Evolutionary conservation across 2,113 vertebrate genomes (phyloP), one percentile per base, ranked within the genome.

Genomic region (Struthio camelus): DNA sequence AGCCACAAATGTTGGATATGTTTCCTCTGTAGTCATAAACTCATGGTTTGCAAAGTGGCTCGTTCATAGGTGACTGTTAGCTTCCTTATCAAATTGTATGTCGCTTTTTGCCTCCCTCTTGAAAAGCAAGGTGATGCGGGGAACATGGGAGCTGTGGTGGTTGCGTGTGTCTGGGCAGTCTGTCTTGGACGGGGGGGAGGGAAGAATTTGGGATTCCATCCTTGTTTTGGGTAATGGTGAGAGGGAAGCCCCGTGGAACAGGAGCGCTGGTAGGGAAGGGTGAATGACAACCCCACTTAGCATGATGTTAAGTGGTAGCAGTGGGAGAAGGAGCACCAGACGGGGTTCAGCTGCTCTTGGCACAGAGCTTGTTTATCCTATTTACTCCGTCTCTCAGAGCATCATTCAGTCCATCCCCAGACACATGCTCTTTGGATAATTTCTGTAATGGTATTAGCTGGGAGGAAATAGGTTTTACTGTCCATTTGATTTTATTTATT

Each of bases 361-460:
- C 73, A 73, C 48, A 65, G 70, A 95, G 50, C 69, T 96, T 93
- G 83, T 95, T 96, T 93, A 84, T 93, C 62, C 65, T 70, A 70
- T 95, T 95, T 94, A 69, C 66, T 32, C 11, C 90, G 0, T 88
- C 71, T 93, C 89, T 93, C 62, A 27, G 80, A 85, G n/a, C 93
- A 97, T 96, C 85, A 84, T 50, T 90, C 83, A 88, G 67, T 94
- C 76, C 6, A 32, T 91, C 92, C 75, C 90, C 70, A 97, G 96
- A 77, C 85, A 91, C 76, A 95, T 32, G 61, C 61, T 96, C 83
- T 94, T 86, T 95, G 24, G 53, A 87, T 97, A 97, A 97, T 97
- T 96, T 97, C 85, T 92, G 61, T 96, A 96, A 97, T 96, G 94
- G 73, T 85, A 42, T 97, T 97, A 96, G 22, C 5, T 22, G 87